A percentile compares a stretch with the other conserved stretches of the same genome.
phyloP scores from a whole-genome alignment of 2,113 vertebrate species.

The Mandrillus leucophaeus region DNA sequence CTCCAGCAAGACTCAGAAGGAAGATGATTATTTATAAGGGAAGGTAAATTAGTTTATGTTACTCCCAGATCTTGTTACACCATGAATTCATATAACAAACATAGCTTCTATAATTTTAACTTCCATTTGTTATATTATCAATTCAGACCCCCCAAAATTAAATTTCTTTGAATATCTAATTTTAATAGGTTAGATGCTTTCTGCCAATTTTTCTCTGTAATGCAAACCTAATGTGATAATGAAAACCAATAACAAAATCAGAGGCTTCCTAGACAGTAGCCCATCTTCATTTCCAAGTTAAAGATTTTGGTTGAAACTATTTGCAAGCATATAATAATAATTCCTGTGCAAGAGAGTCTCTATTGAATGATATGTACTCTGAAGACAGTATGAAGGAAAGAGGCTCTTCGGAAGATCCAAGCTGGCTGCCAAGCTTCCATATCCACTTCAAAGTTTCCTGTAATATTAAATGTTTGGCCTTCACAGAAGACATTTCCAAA shows the following conservation, averaged over 20 bases:
- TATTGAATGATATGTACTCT: neutral
- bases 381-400: neutral
- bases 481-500: neutral
- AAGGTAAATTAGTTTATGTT: neutral
- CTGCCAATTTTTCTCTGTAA: conserved; percentile 5
- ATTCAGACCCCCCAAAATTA: neutral
- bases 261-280: neutral
- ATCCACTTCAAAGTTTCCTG: neutral
- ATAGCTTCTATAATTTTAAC: conserved; percentile 26
- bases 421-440: neutral
- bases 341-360: neutral
- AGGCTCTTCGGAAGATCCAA: neutral
- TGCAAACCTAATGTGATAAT: neutral
- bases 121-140: neutral
- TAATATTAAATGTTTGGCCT: neutral
- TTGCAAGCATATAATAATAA: neutral
- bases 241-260: conserved; percentile 24
- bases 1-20: neutral
- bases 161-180: conserved; percentile 41
- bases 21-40: neutral
- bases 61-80: neutral
- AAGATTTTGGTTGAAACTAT: neutral
- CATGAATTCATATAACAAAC: neutral
- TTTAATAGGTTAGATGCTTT: neutral
- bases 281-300: neutral